Evolutionary conservation across 2,113 vertebrate genomes (phyloP), one percentile per base, ranked within the genome.

Genomic region (Crotalus horridus): DNA sequence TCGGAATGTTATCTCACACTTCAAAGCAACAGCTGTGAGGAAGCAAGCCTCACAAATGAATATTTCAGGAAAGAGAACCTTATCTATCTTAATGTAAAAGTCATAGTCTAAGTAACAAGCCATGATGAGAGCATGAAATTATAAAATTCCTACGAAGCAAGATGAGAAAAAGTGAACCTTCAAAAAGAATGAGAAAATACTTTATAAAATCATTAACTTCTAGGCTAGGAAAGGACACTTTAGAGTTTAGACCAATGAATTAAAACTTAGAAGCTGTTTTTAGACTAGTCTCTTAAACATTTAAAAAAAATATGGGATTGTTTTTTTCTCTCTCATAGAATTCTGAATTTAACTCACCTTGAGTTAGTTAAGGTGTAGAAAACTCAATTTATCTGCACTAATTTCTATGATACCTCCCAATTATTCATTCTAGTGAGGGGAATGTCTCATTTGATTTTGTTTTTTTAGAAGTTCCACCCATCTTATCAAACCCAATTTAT

Each of bases 21-120:
- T 97, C 96, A 97, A 96, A 97, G 96, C 94, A 96, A 93, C 97
- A 96, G 92, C 96, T 97, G 95, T 93, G 93, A 97, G 95, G 93
- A 96, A 94, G 96, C 93, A 96, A 94, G 95, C 93, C 91, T 95
- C 93, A 89, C 59, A 96, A 96, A 94, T 93, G 0, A 95, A 13
- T 96, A 96, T 96, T 96, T 96, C 93, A 97, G 93, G 91, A 96
- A 96, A 91, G 90, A 94, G 95, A 94, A 93, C 95, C 90, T 96
- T 97, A 97, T 95, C 96, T 93, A 95, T 94, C 94, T 95, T 95
- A 96, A 95, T 94, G 58, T 90, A 93, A 95, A 94, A 96, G 95
- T 96, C 96, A 96, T 95, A 95, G 94, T 95, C 64, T 53, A 56
- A 96, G 89, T 96, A 97, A 98, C 94, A 97, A 97, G 96, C 95